Conservation (phyloP, 2,113 vertebrate genomes). For the Sterrhoptilus dennistouni region DNA sequence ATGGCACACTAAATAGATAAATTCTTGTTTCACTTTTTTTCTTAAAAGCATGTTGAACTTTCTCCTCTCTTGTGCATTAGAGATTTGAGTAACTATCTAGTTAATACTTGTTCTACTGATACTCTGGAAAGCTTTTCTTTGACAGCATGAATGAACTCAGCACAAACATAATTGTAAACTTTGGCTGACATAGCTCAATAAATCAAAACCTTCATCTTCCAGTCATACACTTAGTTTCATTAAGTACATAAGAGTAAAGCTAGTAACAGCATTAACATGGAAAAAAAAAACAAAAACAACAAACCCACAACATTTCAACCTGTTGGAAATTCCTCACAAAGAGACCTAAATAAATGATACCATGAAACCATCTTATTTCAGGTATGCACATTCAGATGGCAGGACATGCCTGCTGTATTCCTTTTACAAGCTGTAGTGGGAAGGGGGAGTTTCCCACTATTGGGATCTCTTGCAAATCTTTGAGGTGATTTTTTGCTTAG, state of each 20-base stretch:
- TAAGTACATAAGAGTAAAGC: neutral
- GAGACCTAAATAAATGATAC: neutral
- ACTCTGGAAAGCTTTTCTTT: neutral
- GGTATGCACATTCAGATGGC: neutral
- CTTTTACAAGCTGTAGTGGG: neutral
- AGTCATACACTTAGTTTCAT: neutral
- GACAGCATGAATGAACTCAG: neutral
- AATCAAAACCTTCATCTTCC: neutral
- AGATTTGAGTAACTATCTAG: neutral
- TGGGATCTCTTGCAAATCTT: neutral
- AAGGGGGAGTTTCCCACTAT: fast-evolving
- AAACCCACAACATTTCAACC: neutral
- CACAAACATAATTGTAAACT: neutral
- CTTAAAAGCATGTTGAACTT: neutral
- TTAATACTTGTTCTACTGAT: neutral
- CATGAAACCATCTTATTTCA: neutral
- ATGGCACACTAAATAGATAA: neutral
- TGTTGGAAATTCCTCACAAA: neutral
- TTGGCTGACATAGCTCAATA: neutral
- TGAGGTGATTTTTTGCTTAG: neutral
- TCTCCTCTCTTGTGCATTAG: neutral
- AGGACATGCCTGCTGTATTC: fast-evolving
- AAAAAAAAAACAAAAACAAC: neutral
- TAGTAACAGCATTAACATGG: neutral
- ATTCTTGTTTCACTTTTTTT: neutral